Evolutionary conservation across 37 sponge, comb jelly and placozoan species (phyloP), one percentile per base, ranked within the genome.

Genomic region (Halisarca cf. caerulea): DNA sequence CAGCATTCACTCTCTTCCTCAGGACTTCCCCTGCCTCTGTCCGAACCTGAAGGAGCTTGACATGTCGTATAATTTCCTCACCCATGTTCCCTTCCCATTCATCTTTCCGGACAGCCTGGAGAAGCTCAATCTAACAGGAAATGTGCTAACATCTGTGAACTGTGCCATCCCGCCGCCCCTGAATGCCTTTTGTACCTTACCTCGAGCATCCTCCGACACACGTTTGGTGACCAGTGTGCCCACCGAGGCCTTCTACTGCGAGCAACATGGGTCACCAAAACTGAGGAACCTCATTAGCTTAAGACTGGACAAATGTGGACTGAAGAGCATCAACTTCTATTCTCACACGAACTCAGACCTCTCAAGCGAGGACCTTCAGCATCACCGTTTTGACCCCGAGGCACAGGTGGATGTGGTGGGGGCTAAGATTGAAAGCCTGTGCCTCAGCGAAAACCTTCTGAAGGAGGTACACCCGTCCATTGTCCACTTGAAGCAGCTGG

Each of bases 1-100:
- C 45, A 23, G 28, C n/a, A 83, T 95, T 23, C 72, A 58, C 0
- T 53, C 58, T 60, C 77, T 95, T 11, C 95, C 95, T 0, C 80
- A 77, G 32, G 89, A 88, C 77, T 59, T 95, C 2, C 86, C 95
- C 47, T 95, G 95, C 58, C 86, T 95, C 25, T 89, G 90, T 35
- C 95, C 95, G 8, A 92, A 92, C 42, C 82, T 95, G 3, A 42
- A 73, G 1, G 86, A 90, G 2, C 78, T 95, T 9, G 86, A 92
- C 70, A 81, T 95, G 38, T 85, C 88, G 5, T 58, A 84, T 71
- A 95, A 95, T 78, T 23, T 80, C 28, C 84, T 95, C 58, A 41
- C 80, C 5, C 57, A 64, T 2, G 75, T 95, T 0, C 51, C 73
- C 25, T 33, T 95, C 41, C 95, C 95, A 6, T 51, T 25, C 0